Percentiles rank a stretch among this genome's conserved stretches.
Conservation (phyloP, 2,888 invertebrate genomes). For the Diogma glabrata region DNA sequence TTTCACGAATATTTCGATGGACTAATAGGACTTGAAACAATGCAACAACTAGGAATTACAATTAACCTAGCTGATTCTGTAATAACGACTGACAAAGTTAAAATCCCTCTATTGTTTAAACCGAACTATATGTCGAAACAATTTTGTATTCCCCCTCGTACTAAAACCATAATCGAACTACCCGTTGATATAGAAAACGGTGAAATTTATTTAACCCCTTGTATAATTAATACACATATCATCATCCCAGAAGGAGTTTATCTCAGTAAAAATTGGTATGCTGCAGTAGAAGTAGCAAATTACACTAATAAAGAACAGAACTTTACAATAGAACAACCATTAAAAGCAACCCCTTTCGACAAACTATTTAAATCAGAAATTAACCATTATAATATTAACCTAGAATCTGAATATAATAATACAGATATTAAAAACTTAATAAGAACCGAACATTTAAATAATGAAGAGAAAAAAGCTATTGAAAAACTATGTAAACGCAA, state of each 20-base stretch:
- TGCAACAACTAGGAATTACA: constrained; percentile 6
- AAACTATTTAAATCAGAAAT: constrained; percentile 9
- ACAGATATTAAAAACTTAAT: neutral
- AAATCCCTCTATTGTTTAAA: constrained; percentile 10
- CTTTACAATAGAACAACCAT: constrained; percentile 15
- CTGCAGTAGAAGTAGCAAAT: constrained; percentile 15
- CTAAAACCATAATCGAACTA: neutral
- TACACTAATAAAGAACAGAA: constrained; percentile 6
- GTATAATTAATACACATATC: constrained; percentile 11
- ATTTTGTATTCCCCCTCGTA: constrained; percentile 10
- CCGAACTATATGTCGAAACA: constrained; percentile 15
- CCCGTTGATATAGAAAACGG: constrained; percentile 16
- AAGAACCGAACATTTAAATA: constrained; percentile 15
- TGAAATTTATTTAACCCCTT: constrained; percentile 12
- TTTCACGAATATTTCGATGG: neutral
- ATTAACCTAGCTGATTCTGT: constrained; percentile 16
- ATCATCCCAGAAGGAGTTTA: constrained; percentile 15
- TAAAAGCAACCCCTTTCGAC: constrained; percentile 8
- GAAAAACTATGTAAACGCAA: neutral
- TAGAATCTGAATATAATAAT: constrained; percentile 1
- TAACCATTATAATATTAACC: constrained; percentile 10
- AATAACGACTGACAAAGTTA: constrained; percentile 11
- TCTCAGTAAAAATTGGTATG: constrained; percentile 13
- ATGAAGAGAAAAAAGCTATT: constrained; percentile 15
- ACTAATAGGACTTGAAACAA: neutral